Conservation (phyloP, 1,140 invertebrate species). For the Drosophila tsacasi region DNA sequence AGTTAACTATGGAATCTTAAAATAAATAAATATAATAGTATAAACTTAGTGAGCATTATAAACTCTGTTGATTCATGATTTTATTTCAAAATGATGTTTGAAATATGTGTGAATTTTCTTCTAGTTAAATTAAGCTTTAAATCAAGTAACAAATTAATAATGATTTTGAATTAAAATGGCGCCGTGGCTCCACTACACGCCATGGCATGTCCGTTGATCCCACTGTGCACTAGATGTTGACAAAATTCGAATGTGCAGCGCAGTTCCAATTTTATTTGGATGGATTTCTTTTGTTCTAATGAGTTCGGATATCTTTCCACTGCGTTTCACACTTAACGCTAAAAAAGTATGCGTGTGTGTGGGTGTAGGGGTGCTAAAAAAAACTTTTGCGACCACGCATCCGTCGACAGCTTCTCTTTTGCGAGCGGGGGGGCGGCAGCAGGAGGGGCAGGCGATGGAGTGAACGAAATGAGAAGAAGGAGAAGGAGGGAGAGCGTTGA, state of each 20-base stretch:
- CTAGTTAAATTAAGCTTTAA: too few relatives aligned
- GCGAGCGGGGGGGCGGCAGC: too few relatives aligned
- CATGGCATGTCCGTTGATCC: not conserved
- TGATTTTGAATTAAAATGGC: not conserved
- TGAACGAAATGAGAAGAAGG: not conserved
- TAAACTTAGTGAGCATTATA: not conserved
- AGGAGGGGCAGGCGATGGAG: not conserved
- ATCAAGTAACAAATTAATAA: too few relatives aligned
- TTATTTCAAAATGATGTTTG: not conserved
- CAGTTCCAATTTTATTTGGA: slow-evolving; percentile 14
- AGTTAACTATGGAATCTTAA: not conserved
- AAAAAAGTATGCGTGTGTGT: not conserved
- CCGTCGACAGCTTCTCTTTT: slow-evolving; percentile 25
- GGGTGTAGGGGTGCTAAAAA: slow-evolving; percentile 39
- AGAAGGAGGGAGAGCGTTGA: slow-evolving; percentile 24
- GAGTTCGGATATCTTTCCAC: slow-evolving; percentile 44
- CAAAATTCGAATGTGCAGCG: slow-evolving; percentile 25
- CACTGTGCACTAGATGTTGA: slow-evolving; percentile 28
- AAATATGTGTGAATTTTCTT: not conserved
- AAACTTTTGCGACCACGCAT: slow-evolving; percentile 52
- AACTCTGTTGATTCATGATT: not conserved
- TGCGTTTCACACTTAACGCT: slow-evolving; percentile 8
- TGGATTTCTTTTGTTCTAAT: slow-evolving; percentile 24
- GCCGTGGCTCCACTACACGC: not conserved
- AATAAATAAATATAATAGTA: not conserved